Evolutionary conservation across 2,797 vertebrate species (phyloP).

Genomic region (Chrysocyon brachyurus): DNA sequence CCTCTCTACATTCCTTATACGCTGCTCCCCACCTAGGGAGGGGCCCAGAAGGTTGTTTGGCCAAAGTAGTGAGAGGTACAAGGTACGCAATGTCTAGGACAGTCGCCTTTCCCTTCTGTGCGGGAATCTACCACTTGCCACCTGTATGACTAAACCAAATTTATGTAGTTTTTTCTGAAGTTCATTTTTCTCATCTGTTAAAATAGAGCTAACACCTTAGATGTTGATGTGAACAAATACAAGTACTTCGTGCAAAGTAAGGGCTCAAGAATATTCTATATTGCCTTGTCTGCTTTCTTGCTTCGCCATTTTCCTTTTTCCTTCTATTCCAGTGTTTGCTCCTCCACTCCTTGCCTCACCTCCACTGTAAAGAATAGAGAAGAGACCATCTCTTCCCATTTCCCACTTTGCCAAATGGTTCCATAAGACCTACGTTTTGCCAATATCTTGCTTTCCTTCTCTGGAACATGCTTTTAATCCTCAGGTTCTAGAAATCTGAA

Average conservation of each 20-base stretch:
- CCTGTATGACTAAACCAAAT: neutral
- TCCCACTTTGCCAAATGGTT: neutral
- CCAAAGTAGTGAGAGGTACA: neutral
- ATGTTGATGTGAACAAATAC: neutral
- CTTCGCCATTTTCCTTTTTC: neutral
- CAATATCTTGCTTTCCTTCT: neutral
- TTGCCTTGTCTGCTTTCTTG: neutral
- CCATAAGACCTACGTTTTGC: neutral
- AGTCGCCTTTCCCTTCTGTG: neutral
- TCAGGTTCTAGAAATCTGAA: neutral
- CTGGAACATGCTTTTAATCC: neutral
- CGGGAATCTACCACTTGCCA: too few species aligned
- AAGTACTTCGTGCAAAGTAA: neutral
- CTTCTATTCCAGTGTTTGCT: neutral
- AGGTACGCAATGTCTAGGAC: neutral
- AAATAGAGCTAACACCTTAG: neutral
- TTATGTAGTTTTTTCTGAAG: neutral
- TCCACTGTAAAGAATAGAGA: neutral
- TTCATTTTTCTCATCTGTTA: neutral
- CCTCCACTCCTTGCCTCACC: neutral
- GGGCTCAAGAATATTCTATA: neutral
- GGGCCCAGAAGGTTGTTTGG: neutral
- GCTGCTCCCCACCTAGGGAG: neutral
- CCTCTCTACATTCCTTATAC: neutral
- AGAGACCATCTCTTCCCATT: neutral